These are phyloP conservation scores for Ichneumoninae sp. DNA, from an alignment of 2,888 invertebrate species.

Conservation along the genomic window DNA sequence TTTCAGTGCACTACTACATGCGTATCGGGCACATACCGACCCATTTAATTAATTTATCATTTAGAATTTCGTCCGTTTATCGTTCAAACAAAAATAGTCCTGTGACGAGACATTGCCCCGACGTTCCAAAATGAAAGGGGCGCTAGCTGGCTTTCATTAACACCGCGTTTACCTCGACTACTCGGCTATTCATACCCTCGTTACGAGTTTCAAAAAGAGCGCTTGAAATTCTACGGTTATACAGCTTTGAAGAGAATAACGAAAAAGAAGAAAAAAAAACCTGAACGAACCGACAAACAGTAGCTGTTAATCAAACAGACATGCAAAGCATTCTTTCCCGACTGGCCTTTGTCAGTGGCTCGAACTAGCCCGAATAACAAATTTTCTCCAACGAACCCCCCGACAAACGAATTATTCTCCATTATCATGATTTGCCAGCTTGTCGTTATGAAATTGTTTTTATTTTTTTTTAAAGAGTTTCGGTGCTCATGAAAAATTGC, in stretches of 20 bases:
- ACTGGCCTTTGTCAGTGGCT: not conserved
- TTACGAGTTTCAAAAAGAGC: slow-evolving; percentile 30
- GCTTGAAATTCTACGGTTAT: slow-evolving; percentile 42
- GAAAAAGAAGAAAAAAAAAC: slow-evolving; percentile 1
- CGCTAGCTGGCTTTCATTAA: slow-evolving; percentile 59
- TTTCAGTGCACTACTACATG: too few species aligned
- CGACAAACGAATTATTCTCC: not conserved
- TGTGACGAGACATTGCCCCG: slow-evolving; percentile 4
- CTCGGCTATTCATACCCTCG: slow-evolving; percentile 69
- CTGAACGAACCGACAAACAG: not conserved
- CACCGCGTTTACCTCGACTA: slow-evolving; percentile 47
- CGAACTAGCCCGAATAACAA: not conserved
- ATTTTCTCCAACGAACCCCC: not conserved
- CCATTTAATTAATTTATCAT: slow-evolving; percentile 14
- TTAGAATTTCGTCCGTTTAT: not conserved
- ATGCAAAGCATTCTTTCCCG: not conserved
- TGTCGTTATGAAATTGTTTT: not conserved
- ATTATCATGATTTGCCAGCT: not conserved
- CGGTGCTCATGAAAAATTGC: slow-evolving; percentile 18
- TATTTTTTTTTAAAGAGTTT: slow-evolving; percentile 12
- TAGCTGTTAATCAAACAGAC: slow-evolving; percentile 5
- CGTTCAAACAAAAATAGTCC: not conserved
- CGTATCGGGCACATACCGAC: not conserved
- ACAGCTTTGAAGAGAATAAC: not conserved
- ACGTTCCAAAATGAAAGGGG: slow-evolving; percentile 52